Evolutionary conservation across 2,113 vertebrate genomes (phyloP).

Genomic region (Sporophila hypoxantha): DNA sequence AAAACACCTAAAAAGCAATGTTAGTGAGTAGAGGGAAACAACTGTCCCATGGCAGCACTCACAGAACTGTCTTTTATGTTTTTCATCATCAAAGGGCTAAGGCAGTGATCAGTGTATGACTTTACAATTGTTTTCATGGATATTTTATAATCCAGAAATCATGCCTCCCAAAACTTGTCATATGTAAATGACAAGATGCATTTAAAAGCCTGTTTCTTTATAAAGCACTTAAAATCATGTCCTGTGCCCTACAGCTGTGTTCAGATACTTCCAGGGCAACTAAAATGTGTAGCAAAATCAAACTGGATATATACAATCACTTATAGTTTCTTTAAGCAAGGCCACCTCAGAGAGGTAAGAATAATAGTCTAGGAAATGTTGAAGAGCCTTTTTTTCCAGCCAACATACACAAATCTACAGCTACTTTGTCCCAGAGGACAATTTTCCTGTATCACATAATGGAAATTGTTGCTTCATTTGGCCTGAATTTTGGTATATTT

Average conservation of each 20-base stretch:
- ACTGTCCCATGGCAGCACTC: fast-evolving
- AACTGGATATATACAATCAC: neutral
- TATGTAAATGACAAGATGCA: neutral
- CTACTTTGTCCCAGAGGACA: neutral
- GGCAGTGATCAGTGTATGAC: neutral
- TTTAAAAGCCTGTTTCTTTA: neutral
- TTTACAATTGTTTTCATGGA: neutral
- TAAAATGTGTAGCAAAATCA: neutral
- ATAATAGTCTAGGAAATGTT: neutral
- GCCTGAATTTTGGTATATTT: neutral
- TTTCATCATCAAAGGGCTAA: neutral
- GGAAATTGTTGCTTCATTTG: neutral
- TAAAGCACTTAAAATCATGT: neutral
- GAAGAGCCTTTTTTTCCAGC: neutral
- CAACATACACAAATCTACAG: neutral
- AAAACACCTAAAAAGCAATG: neutral
- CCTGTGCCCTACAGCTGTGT: neutral
- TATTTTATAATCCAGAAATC: neutral
- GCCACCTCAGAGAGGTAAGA: neutral
- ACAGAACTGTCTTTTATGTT: fast-evolving
- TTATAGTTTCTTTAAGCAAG: neutral
- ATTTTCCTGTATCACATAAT: neutral
- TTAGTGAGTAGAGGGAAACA: neutral
- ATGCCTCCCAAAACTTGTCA: neutral
- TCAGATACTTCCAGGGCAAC: neutral